A percentile compares a stretch with the other conserved stretches of the same genome.
phyloP scores from a whole-genome alignment of 2,888 invertebrate genomes.

The Megaustenia siamemsis region DNA sequence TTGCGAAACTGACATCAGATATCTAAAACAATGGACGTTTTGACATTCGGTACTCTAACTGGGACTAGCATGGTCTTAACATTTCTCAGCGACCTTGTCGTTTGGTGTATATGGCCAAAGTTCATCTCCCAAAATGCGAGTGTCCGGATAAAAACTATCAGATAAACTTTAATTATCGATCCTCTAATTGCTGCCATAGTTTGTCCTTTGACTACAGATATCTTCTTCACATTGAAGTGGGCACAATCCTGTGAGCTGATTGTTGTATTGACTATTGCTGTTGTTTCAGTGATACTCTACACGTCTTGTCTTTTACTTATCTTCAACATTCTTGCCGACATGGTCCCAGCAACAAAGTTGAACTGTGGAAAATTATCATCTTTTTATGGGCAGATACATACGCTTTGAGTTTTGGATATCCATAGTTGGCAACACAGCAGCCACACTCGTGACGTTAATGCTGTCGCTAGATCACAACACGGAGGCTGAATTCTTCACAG shows the following conservation, averaged over 20 bases:
- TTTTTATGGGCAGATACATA: too few species aligned
- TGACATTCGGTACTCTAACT: not conserved
- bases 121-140: not conserved
- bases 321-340: not conserved
- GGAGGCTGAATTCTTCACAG: not conserved
- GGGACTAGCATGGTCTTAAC: not conserved
- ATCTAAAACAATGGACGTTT: not conserved
- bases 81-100: not conserved
- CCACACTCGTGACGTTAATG: not conserved
- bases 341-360: not conserved
- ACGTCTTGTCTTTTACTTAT: not conserved
- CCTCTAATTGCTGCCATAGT: conserved; percentile 25
- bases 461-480: not conserved
- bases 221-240: conserved; percentile 11
- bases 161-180: not conserved
- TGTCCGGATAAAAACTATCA: not conserved
- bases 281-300: not conserved
- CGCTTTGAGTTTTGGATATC: not conserved
- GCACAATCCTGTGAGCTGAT: not conserved
- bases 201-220: conserved; percentile 30
- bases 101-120: conserved; percentile 16
- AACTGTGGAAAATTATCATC: too few species aligned
- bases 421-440: not conserved
- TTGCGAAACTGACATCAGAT: too few species aligned
- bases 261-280: not conserved